phyloP scores from a whole-genome alignment of 2,113 vertebrate genomes.

The Panthera leo region DNA sequence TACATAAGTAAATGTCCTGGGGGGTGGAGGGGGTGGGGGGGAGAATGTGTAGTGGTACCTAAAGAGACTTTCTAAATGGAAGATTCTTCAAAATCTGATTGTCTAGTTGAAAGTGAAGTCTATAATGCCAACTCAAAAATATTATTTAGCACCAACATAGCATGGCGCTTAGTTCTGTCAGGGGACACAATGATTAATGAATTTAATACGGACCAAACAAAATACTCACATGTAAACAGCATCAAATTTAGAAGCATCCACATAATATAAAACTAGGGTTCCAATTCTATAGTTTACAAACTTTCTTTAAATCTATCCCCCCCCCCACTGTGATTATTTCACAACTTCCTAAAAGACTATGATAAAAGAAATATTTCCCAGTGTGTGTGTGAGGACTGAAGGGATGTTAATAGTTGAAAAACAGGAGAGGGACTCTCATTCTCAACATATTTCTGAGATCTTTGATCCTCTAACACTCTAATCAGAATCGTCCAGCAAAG shows the following conservation, averaged over 20 bases:
- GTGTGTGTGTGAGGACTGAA: constrained; percentile 47
- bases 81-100: neutral
- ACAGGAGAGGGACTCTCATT: constrained; percentile 39
- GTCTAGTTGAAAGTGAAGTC: neutral
- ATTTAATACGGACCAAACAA: neutral
- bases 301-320: neutral
- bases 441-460: constrained; percentile 57
- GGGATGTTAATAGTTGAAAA: constrained; percentile 60
- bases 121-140: neutral
- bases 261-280: neutral
- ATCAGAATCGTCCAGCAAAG: constrained; percentile 50
- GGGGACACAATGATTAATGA: neutral
- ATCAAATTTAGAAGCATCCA: neutral
- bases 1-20: neutral
- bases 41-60: neutral
- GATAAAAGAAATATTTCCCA: constrained; percentile 64
- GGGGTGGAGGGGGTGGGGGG: too few species aligned
- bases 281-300: neutral
- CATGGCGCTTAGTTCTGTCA: neutral
- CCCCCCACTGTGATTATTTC: constrained; percentile 25
- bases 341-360: constrained; percentile 61
- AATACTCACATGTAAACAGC: neutral
- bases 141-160: neutral
- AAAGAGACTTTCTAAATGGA: neutral
- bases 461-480: constrained; percentile 31